Evolutionary conservation across 2,888 invertebrate genomes (phyloP).

Genomic region (Ochropacha duplaris): DNA sequence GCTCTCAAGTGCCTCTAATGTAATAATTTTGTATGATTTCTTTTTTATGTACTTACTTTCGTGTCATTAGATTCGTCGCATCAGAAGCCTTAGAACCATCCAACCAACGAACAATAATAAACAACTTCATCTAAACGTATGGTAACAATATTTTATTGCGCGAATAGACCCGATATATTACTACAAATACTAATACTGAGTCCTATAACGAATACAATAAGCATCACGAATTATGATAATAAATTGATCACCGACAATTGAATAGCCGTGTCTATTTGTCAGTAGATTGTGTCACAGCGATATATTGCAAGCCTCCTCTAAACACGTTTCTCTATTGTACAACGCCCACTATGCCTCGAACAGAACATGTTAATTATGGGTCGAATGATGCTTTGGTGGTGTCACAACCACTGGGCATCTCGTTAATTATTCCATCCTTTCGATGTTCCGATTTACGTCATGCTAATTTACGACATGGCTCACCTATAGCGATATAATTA

Average conservation of each 20-base stretch:
- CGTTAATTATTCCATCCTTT: constrained; percentile 55
- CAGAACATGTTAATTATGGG: constrained; percentile 65
- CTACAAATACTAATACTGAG: too few relatives aligned
- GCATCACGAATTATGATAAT: constrained; percentile 19
- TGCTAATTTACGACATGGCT: constrained; percentile 28
- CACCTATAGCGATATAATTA: constrained; percentile 3
- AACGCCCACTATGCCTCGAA: constrained; percentile 30
- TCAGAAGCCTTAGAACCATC: too few relatives aligned
- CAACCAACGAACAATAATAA: too few relatives aligned
- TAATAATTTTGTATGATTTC: too few relatives aligned
- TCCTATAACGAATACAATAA: constrained; percentile 11
- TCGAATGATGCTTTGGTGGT: constrained; percentile 50
- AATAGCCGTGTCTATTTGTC: constrained; percentile 36
- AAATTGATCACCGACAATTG: constrained; percentile 23
- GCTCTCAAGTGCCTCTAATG: too few relatives aligned
- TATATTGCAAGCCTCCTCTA: constrained; percentile 37
- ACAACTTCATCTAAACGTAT: too few relatives aligned
- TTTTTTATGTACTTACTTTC: too few relatives aligned
- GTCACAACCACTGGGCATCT: constrained; percentile 50
- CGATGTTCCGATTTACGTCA: constrained; percentile 36
- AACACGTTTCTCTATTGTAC: constrained; percentile 45
- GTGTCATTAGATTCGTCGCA: too few relatives aligned
- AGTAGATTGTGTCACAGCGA: constrained; percentile 45
- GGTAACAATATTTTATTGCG: too few relatives aligned
- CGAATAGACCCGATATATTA: too few relatives aligned